These are phyloP conservation scores for Holothuria scabra DNA, from an alignment of 53 echinoderm and acorn worm genomes.

Conservation along the genomic window DNA sequence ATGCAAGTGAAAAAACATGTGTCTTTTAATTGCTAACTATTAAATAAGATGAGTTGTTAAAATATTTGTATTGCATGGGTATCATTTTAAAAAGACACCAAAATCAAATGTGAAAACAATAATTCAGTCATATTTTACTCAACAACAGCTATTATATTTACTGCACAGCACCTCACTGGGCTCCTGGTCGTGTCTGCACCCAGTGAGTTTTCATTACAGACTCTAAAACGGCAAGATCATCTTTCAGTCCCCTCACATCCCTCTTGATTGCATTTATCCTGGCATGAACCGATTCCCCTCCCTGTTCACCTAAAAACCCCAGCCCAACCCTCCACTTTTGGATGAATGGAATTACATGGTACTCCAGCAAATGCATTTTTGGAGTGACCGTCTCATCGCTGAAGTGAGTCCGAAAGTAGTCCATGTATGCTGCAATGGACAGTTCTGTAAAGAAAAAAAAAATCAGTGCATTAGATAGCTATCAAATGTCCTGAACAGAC, in stretches of 20 bases:
- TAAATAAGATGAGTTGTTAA: too few relatives aligned
- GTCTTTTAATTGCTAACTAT: too few relatives aligned
- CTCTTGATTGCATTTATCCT: constrained; percentile 31
- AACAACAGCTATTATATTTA: too few relatives aligned
- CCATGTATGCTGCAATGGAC: constrained; percentile 9
- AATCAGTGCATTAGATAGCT: neutral
- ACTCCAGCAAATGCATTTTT: constrained; percentile 46
- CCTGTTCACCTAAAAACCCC: constrained; percentile 48
- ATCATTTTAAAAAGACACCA: neutral
- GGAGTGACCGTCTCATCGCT: constrained; percentile 16
- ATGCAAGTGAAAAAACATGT: too few relatives aligned
- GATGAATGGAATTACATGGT: constrained; percentile 44
- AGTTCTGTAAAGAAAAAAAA: constrained; percentile 2
- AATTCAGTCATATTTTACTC: neutral
- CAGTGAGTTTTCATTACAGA: constrained; percentile 47
- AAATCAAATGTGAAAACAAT: neutral
- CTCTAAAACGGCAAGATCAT: constrained; percentile 34
- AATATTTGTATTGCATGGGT: neutral
- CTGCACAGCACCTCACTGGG: neutral
- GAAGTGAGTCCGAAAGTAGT: constrained; percentile 40
- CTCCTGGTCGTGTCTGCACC: constrained; percentile 26
- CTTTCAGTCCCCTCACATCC: constrained; percentile 41
- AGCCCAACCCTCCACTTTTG: constrained; percentile 34
- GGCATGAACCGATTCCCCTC: constrained; percentile 50
- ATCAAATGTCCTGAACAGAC: constrained; percentile 13